A percentile compares a stretch with the other conserved stretches of the same genome.
These are phyloP conservation scores for Pammene fasciana DNA, from an alignment of 2,888 invertebrate species.

Conservation along the genomic window DNA sequence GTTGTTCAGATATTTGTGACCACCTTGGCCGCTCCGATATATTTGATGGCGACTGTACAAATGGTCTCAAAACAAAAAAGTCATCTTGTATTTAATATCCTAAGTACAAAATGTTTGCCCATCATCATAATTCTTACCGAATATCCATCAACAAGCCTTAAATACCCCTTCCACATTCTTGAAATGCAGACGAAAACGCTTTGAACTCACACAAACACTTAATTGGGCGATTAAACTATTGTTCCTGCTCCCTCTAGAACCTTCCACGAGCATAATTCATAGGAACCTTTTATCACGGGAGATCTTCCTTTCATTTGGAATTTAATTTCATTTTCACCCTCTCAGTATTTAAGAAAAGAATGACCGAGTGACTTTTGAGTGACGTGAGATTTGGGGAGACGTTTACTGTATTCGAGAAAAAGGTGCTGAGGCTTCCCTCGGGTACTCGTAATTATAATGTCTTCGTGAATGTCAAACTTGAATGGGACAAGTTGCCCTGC, in stretches of 20 bases:
- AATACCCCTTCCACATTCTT: slow-evolving; percentile 53
- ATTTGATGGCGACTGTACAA: too few relatives aligned
- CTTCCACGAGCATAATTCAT: slow-evolving; percentile 77
- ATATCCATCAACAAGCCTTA: slow-evolving; percentile 40
- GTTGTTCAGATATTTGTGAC: too few relatives aligned
- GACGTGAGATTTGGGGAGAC: slow-evolving; percentile 64
- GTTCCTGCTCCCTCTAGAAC: slow-evolving; percentile 69
- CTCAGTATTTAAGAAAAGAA: slow-evolving; percentile 75
- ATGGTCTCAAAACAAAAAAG: too few relatives aligned
- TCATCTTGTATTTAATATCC: not conserved
- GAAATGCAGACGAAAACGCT: slow-evolving; percentile 54
- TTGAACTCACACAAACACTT: slow-evolving; percentile 74
- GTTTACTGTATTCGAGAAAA: slow-evolving; percentile 51
- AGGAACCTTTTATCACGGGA: slow-evolving; percentile 73
- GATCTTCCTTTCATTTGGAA: slow-evolving; percentile 79
- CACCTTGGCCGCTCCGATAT: too few relatives aligned
- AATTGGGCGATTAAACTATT: slow-evolving; percentile 82
- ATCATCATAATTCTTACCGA: slow-evolving; percentile 5
- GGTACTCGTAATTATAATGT: slow-evolving; percentile 35
- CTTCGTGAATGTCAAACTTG: slow-evolving; percentile 42
- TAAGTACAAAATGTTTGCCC: not conserved
- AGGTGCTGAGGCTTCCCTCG: slow-evolving; percentile 37
- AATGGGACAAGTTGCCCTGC: slow-evolving; percentile 16
- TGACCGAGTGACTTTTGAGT: slow-evolving; percentile 74
- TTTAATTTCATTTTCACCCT: slow-evolving; percentile 83